phyloP scores from a whole-genome alignment of 2,888 invertebrate species.

The Caenorhabditis sp. region DNA sequence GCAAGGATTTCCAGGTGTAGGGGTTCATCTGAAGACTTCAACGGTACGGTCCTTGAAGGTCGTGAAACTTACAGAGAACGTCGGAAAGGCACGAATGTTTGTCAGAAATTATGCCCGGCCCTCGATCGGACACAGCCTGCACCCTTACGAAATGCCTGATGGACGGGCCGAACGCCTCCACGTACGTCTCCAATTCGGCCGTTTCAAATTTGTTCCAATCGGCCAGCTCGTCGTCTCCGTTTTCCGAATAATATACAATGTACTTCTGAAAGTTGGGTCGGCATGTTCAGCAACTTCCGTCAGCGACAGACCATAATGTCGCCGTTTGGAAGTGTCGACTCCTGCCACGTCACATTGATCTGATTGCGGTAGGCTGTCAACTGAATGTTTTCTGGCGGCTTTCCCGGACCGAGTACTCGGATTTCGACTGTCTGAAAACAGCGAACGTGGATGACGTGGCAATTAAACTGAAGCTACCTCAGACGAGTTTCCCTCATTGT shows the following conservation, averaged over 20 bases:
- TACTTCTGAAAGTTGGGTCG: slow-evolving; percentile 54
- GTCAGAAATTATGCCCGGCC: slow-evolving; percentile 63
- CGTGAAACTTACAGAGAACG: slow-evolving; percentile 56
- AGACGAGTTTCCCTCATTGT: slow-evolving; percentile 56
- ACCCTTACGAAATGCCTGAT: slow-evolving; percentile 49
- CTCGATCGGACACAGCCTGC: slow-evolving; percentile 61
- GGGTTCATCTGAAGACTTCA: slow-evolving; percentile 51
- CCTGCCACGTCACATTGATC: slow-evolving; percentile 62
- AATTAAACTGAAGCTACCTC: neutral
- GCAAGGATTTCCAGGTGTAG: slow-evolving; percentile 43
- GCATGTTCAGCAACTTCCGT: neutral
- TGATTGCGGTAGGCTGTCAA: slow-evolving; percentile 59
- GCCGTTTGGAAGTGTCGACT: slow-evolving; percentile 62
- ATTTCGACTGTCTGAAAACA: slow-evolving; percentile 45
- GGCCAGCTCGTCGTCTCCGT: slow-evolving; percentile 52
- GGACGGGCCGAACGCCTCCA: slow-evolving; percentile 33
- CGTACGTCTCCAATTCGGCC: slow-evolving; percentile 33
- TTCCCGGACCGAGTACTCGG: slow-evolving; percentile 50
- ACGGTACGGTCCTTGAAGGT: neutral
- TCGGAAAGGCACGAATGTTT: slow-evolving; percentile 45
- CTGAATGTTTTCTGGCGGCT: slow-evolving; percentile 55
- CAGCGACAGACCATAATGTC: slow-evolving; percentile 55
- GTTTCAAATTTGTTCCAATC: slow-evolving; percentile 65
- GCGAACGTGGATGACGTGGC: neutral
- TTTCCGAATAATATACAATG: slow-evolving; percentile 60